Base-by-base conservation (phyloP, 1,140 invertebrate species). In the Papilio glaucus region DNA sequence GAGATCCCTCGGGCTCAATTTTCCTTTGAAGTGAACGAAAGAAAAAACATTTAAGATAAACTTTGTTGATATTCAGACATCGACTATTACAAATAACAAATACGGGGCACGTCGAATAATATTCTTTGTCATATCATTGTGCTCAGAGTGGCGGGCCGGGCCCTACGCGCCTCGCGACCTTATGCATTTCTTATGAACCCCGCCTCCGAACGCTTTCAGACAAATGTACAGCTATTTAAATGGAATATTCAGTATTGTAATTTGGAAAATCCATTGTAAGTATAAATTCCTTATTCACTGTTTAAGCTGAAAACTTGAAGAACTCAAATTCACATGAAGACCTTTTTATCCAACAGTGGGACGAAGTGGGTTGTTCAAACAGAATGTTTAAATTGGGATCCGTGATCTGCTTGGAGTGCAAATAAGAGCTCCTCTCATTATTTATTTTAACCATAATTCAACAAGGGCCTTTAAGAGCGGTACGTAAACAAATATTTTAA, bases 221-320 rank as follows among this genome's bases (percentile, higher is more conserved):
- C 83, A 88, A 91, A 89, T 91, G 85, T 88, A 83, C 79, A 79
- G 86, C 86, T 86, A 86, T 88, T 89, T 89, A 85, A 85, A 91
- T 89, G 74, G 89, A 91, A 89, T 91, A 89, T 91, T 91, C 85
- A 89, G 85, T 84, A 86, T 83, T 85, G 85, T 88, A 86, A 83
- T 83, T 89, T 86, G 82, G 83, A 84, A 80, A 79, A 86, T 88
- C 83, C 84, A 89, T 87, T 87, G 82, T 89, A 84, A 73, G 76
- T 75, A 75, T 76, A 84, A 85, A 86, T 89, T 82, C 87, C 79
- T 85, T 89, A 88, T 90, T 90, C 87, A 89, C 79, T 89, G 82
- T 88, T 86, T 84, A 87, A 85, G 84, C 77, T 74, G 82, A 84
- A 88, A 85, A 79, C 78, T 82, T 83, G 81, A 83, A 80, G 72